Percentiles rank a stretch among this genome's conserved stretches.
phyloP scores from a whole-genome alignment of 2,797 vertebrate species.

The Pseudochirops corinnae region DNA sequence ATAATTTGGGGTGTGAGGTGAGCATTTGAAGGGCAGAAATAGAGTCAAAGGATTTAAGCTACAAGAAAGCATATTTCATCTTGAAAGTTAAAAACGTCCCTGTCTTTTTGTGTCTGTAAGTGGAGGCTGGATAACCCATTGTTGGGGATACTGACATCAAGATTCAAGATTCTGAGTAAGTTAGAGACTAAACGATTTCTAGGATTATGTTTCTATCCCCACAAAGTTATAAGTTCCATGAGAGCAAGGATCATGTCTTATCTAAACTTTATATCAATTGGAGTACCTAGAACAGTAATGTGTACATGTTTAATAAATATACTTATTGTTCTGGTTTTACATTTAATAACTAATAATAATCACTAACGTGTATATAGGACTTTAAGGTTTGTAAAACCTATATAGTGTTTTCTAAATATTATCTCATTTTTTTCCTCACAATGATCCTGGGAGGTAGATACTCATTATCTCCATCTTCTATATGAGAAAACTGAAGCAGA shows the following conservation, averaged over 20 bases:
- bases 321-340: background rate
- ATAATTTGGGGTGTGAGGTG: background rate
- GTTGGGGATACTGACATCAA: background rate
- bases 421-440: no score
- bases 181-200: background rate
- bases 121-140: background rate
- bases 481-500: no score
- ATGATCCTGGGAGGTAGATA: no score
- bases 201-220: background rate
- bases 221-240: background rate
- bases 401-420: no score
- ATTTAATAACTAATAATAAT: background rate
- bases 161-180: background rate
- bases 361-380: no score
- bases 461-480: no score
- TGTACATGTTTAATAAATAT: background rate
- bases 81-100: background rate
- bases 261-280: background rate
- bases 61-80: background rate
- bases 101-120: background rate
- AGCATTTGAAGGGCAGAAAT: background rate
- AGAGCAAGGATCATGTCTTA: background rate
- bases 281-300: background rate
- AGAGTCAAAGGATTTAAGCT: background rate
- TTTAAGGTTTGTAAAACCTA: no score